phyloP scores from a whole-genome alignment of 2,113 vertebrate species.

The Myotis brandtii region DNA sequence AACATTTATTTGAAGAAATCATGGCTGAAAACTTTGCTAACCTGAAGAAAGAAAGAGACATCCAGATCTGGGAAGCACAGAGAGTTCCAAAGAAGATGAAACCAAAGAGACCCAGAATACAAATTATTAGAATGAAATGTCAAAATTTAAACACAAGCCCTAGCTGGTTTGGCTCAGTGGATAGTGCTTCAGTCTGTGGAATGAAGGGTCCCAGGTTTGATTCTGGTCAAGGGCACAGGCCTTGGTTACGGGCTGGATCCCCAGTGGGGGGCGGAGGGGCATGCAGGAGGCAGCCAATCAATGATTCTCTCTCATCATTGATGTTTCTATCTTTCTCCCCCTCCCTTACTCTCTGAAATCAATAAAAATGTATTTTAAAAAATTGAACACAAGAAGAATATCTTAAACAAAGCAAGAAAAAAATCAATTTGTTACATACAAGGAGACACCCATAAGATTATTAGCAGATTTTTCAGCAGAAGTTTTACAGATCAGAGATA shows the following conservation, averaged over 20 bases:
- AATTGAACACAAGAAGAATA: neutral
- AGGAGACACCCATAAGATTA: neutral
- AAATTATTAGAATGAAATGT: neutral
- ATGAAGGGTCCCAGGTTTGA: no score
- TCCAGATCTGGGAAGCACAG: neutral
- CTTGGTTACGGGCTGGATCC: no score
- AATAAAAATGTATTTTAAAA: no score
- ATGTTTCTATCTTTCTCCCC: no score
- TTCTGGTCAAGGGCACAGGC: no score
- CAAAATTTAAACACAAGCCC: neutral
- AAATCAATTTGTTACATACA: neutral
- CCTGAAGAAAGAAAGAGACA: neutral
- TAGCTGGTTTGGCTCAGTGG: no score
- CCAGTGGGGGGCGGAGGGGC: accelerated
- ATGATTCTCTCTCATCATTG: no score
- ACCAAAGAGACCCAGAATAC: neutral
- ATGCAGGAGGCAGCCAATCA: no score
- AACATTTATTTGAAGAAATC: neutral
- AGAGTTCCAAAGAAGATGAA: neutral
- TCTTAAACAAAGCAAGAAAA: neutral
- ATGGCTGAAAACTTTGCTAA: neutral
- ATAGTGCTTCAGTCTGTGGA: no score
- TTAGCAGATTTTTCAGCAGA: neutral
- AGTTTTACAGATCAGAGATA: neutral
- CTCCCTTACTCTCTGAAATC: no score